A percentile compares a stretch with the other conserved stretches of the same genome.
These are phyloP conservation scores for Pantherophis guttatus DNA, from an alignment of 2,113 vertebrate species.

Conservation along the genomic window DNA sequence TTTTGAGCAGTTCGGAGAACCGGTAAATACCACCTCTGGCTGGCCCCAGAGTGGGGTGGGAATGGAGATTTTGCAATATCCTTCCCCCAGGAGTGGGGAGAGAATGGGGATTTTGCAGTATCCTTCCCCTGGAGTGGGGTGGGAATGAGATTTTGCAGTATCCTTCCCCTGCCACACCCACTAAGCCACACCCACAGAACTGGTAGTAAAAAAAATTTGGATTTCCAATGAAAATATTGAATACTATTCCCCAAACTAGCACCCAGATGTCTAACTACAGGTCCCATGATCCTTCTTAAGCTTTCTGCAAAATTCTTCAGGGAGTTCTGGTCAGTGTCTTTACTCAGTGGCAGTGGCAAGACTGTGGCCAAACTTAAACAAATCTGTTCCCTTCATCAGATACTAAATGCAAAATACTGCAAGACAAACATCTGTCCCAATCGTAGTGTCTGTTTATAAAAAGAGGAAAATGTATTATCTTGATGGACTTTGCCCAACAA, in stretches of 20 bases:
- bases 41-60: too few species aligned
- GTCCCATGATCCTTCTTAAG: neutral
- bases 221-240: neutral
- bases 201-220: too few species aligned
- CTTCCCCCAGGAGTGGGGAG: too few species aligned
- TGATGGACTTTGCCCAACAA: neutral
- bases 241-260: neutral
- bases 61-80: too few species aligned
- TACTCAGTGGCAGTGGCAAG: slow-evolving; percentile 85
- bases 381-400: slow-evolving; percentile 94
- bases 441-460: neutral
- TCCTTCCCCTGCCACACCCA: too few species aligned
- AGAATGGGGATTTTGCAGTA: too few species aligned
- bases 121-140: too few species aligned
- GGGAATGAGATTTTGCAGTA: too few species aligned
- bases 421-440: slow-evolving; percentile 83
- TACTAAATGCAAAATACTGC: slow-evolving; percentile 87
- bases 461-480: neutral
- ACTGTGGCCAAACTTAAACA: slow-evolving; percentile 72
- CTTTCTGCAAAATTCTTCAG: slow-evolving; percentile 88
- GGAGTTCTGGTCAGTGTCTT: slow-evolving; percentile 94
- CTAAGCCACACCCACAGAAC: too few species aligned
- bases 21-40: too few species aligned
- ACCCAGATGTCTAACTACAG: neutral
- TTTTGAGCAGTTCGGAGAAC: too few species aligned